phyloP scores from a whole-genome alignment of 1,140 invertebrate species.

The Cydia pomonella region DNA sequence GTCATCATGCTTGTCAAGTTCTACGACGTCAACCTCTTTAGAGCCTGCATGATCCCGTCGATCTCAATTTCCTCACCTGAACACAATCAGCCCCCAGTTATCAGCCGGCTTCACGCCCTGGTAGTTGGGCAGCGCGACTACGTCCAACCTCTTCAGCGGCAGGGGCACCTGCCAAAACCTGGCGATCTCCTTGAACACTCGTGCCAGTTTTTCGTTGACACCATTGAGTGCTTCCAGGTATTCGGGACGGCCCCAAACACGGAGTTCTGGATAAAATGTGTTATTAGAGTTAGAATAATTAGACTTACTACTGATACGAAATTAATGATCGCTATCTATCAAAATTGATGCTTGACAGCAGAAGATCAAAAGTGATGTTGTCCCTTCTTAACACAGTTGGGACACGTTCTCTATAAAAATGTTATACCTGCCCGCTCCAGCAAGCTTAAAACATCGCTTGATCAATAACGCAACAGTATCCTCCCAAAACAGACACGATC shows the following conservation, averaged over 20 bases:
- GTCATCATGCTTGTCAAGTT: too few relatives aligned
- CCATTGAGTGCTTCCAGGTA: constrained; percentile 79
- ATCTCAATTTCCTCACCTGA: constrained; percentile 81
- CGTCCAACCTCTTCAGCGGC: constrained; percentile 88
- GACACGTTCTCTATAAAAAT: too few relatives aligned
- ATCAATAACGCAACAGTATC: too few relatives aligned
- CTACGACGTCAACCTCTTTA: too few relatives aligned
- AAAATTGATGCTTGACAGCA: too few relatives aligned
- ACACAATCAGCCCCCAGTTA: constrained; percentile 88
- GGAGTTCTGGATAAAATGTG: constrained; percentile 69
- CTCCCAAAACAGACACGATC: too few relatives aligned
- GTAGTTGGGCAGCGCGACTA: constrained; percentile 92
- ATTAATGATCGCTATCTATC: too few relatives aligned
- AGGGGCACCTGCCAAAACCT: constrained; percentile 78
- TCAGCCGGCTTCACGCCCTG: constrained; percentile 85
- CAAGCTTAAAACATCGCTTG: too few relatives aligned
- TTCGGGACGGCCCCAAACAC: constrained; percentile 88
- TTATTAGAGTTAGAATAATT: background rate
- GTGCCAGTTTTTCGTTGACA: constrained; percentile 58
- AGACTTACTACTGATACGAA: background rate
- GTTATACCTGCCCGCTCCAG: too few relatives aligned
- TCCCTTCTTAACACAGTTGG: too few relatives aligned
- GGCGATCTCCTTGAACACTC: constrained; percentile 61
- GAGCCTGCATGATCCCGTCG: too few relatives aligned
- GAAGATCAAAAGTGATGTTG: too few relatives aligned